Evolutionary conservation across 2,888 invertebrate genomes (phyloP), one percentile per base, ranked within the genome.

Genomic region (Deilephila elpenor): DNA sequence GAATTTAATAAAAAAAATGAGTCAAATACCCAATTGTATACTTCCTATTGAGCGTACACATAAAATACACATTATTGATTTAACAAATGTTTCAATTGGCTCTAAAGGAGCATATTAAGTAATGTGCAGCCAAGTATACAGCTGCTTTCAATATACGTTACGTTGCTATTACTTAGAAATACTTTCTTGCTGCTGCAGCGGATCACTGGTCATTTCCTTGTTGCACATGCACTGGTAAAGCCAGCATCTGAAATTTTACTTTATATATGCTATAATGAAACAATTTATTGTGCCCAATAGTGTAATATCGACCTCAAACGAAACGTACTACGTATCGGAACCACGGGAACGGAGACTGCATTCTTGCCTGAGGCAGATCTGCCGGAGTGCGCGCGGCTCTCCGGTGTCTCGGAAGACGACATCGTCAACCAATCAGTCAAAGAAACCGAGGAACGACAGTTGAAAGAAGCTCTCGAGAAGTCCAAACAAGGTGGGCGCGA

Each of bases 231-330:
- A 32, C 32, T 32, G 14, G 11, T 44, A 1, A 5, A n/a, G 56
- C 6, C 56, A 56, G n/a, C 56, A 56, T n/a, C 56, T n/a, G 56
- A 53, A 53, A 53, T 4, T 6, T 17, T 53, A 53, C 4, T 53
- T 53, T 53, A 56, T 17, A 4, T 25, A 67, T 67, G 17, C 44
- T 67, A 17, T 17, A 17, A 14, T 51, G 20, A 44, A 51, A 51
- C 14, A n/a, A 8, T 37, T 60, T 20, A 44, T 44, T 51, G 44
- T 67, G 14, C 51, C 5, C 17, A 51, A 51, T 51, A 98, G 96
- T 99, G 99, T 91, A 97, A 97, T 81, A 98, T 99, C 82, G 99
- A 99, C 91, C 93, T 99, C 82, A 97, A 97, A 87, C 95, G 96
- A 70, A 99, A 98, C 91, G 96, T 98, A 4, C 95, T 99, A 53